phyloP scores from a whole-genome alignment of 1,140 invertebrate genomes.

The Drosophila ohnishii region DNA sequence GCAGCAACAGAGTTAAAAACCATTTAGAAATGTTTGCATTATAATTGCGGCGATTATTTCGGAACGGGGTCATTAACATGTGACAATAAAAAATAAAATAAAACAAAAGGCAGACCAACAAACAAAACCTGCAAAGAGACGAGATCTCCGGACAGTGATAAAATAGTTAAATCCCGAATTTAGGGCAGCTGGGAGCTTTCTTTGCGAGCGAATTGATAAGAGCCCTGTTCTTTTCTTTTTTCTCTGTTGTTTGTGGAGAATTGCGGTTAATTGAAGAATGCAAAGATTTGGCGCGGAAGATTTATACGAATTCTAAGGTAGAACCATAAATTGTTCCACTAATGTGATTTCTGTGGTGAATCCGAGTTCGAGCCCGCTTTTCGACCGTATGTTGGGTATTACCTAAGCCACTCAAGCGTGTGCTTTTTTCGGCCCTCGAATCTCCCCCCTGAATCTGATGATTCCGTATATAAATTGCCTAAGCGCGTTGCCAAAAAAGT shows the following conservation, averaged over 20 bases:
- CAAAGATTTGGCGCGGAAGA: conserved; percentile 59
- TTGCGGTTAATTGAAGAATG: conserved; percentile 69
- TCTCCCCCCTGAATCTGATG: conserved; percentile 6
- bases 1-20: conserved; percentile 29
- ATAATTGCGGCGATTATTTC: conserved; percentile 76
- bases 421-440: conserved; percentile 5
- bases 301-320: conserved; percentile 50
- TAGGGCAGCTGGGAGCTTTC: conserved; percentile 33
- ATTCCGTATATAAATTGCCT: conserved; percentile 62
- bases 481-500: conserved; percentile 53
- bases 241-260: conserved; percentile 23
- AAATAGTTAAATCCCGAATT: conserved; percentile 62
- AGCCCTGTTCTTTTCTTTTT: conserved; percentile 6
- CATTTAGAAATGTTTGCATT: conserved; percentile 72
- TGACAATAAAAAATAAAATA: conserved; percentile 49
- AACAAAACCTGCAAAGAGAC: conserved; percentile 19
- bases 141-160: conserved; percentile 68
- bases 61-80: conserved; percentile 75
- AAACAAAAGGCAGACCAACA: conserved; percentile 21
- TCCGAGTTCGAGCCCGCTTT: conserved; percentile 12
- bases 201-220: conserved; percentile 53
- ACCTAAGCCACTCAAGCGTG: conserved; percentile 62
- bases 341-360: conserved; percentile 74
- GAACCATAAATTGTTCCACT: conserved; percentile 65
- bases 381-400: conserved; percentile 22